Base-by-base conservation (phyloP, 64 coral and sea anemone genomes). In the Trachythela sp. region DNA sequence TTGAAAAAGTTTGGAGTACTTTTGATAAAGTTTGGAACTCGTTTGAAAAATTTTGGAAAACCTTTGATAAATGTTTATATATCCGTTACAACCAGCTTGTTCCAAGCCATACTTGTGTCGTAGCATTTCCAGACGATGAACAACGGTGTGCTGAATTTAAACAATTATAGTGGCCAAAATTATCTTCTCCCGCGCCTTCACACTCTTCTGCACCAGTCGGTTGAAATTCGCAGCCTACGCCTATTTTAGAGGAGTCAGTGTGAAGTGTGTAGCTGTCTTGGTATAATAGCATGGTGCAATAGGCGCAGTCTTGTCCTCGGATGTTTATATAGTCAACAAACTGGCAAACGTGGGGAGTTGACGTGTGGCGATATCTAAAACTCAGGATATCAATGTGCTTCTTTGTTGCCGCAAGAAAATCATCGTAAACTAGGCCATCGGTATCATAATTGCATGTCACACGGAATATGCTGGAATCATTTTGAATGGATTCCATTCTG, bases 161-260 rank as follows among this genome's bases (percentile, higher is more conserved):
- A 45, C 42, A 4, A 45, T 45, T 45, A n/a, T n/a, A n/a, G n/a
- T n/a, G n/a, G n/a, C 87, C 87, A 33, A 88, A 88, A 77, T 59
- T 88, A 72, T 88, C 59, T 48, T 88, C 87, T 8, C 13, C 39
- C 9, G n/a, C n/a, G n/a, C n/a, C n/a, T n/a, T n/a, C n/a, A n/a
- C n/a, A n/a, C n/a, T n/a, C n/a, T n/a, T n/a, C n/a, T n/a, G n/a
- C n/a, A n/a, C n/a, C n/a, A n/a, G n/a, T n/a, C n/a, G n/a, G n/a
- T n/a, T n/a, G n/a, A 1, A 2, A 8, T 36, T 36, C 32, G 33
- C 75, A 37, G 15, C 31, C 1, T 64, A 18, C 24, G 8, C 56
- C 26, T 18, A 64, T 11, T 11, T 60, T 33, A 42, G 36, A 22
- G 38, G 10, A 45, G 7, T 15, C 9, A 2, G 30, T 80, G 8